Conservation (phyloP, 2,113 vertebrate species). For the Pseudois nayaur region DNA sequence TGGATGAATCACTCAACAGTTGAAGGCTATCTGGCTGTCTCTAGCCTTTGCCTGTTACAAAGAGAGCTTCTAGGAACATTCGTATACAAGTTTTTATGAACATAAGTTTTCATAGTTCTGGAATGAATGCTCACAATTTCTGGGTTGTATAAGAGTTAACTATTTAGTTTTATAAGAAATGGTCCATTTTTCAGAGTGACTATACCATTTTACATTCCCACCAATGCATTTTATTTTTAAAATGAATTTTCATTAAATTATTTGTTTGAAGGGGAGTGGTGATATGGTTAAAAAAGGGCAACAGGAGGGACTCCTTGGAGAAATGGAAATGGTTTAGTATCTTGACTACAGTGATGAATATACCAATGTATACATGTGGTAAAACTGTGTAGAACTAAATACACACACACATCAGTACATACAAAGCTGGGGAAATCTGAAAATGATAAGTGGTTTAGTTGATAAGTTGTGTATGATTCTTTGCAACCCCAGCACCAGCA, state of each 20-base stretch:
- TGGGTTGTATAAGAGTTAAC: not conserved
- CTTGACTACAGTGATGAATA: not conserved
- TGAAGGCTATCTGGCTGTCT: not conserved
- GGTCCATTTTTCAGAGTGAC: not conserved
- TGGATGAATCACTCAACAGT: fast-evolving
- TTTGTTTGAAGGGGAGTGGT: not conserved
- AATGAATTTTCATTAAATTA: not conserved
- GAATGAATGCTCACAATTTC: not conserved
- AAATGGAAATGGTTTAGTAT: not conserved
- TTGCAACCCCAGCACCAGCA: not conserved
- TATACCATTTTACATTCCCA: not conserved
- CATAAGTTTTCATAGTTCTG: not conserved
- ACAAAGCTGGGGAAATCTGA: not conserved
- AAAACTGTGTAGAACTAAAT: too few species aligned
- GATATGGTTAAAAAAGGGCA: not conserved
- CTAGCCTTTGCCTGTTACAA: not conserved
- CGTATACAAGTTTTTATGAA: too few species aligned
- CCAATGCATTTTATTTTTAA: not conserved
- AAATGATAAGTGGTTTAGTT: not conserved
- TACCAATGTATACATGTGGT: not conserved
- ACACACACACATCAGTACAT: not conserved
- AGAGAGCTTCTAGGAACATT: not conserved
- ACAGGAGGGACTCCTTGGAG: not conserved
- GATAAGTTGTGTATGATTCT: not conserved
- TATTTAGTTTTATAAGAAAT: not conserved